phyloP scores from a whole-genome alignment of 2,888 invertebrate genomes.

The Epicampocera succincta region DNA sequence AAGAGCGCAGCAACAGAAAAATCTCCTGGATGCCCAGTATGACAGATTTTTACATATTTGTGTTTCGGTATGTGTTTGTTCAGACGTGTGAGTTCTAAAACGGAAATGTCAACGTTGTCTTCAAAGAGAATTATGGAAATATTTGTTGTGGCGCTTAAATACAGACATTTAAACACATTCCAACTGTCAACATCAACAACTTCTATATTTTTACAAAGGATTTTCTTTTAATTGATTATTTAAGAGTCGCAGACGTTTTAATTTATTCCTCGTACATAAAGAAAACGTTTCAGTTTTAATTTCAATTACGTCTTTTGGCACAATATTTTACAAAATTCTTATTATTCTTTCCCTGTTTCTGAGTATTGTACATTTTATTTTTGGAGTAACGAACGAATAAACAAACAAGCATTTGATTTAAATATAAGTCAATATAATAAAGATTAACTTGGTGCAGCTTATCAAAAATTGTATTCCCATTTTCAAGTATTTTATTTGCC shows the following conservation, averaged over 20 bases:
- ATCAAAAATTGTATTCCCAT: slow-evolving; percentile 63
- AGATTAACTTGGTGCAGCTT: slow-evolving; percentile 62
- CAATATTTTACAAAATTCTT: slow-evolving; percentile 14
- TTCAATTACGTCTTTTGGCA: slow-evolving; percentile 29
- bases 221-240: slow-evolving; percentile 25
- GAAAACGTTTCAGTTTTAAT: slow-evolving; percentile 21
- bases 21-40: slow-evolving; percentile 33
- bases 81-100: slow-evolving; percentile 28
- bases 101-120: slow-evolving; percentile 57
- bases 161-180: slow-evolving; percentile 28
- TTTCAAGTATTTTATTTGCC: slow-evolving; percentile 58
- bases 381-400: slow-evolving; percentile 35
- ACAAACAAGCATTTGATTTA: slow-evolving; percentile 50
- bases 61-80: background rate
- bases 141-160: slow-evolving; percentile 48
- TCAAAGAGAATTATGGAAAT: slow-evolving; percentile 14
- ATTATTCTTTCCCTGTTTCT: slow-evolving; percentile 28
- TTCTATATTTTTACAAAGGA: slow-evolving; percentile 22
- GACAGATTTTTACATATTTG: slow-evolving; percentile 20
- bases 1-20: slow-evolving; percentile 24
- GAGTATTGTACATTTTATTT: slow-evolving; percentile 32
- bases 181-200: slow-evolving; percentile 8
- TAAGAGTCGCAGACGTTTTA: slow-evolving; percentile 26
- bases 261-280: slow-evolving; percentile 7
- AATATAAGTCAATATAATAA: slow-evolving; percentile 66